Percentiles rank a stretch among this genome's conserved stretches.
phyloP scores from a whole-genome alignment of 1,140 invertebrate species.

The Bombus confusus region DNA sequence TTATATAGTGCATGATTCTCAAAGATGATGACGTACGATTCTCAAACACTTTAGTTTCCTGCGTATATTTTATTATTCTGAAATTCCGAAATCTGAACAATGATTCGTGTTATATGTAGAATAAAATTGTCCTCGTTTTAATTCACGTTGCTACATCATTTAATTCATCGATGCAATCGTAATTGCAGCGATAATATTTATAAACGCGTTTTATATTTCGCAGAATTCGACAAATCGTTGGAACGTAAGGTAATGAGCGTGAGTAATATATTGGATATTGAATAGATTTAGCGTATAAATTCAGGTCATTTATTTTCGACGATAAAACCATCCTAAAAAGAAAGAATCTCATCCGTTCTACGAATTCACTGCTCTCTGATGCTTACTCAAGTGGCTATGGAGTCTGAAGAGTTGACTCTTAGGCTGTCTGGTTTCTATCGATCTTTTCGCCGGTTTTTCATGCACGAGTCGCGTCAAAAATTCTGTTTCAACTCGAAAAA shows the following conservation, averaged over 20 bases:
- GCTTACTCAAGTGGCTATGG: conserved; percentile 21
- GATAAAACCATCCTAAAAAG: conserved; percentile 26
- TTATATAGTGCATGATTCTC: not conserved
- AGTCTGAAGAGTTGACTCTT: conserved; percentile 48
- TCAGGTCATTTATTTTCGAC: conserved; percentile 9
- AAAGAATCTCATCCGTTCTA: conserved; percentile 34
- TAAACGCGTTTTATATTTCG: not conserved
- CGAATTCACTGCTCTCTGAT: conserved; percentile 9
- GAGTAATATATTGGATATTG: not conserved
- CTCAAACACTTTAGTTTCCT: too few relatives aligned
- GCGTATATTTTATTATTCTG: too few relatives aligned
- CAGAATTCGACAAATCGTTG: not conserved
- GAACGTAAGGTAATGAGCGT: not conserved
- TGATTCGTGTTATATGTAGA: too few relatives aligned
- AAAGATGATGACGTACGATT: too few relatives aligned
- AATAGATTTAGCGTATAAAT: not conserved
- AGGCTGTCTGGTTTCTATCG: conserved; percentile 32
- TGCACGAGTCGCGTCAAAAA: conserved; percentile 38
- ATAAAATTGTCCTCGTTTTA: too few relatives aligned
- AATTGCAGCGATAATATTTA: too few relatives aligned
- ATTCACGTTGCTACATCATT: too few relatives aligned
- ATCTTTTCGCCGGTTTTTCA: conserved; percentile 16
- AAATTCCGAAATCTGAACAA: too few relatives aligned
- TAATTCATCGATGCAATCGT: too few relatives aligned
- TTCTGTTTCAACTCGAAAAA: conserved; percentile 43